Evolutionary conservation across 92 coral and sea anemone species (phyloP), one percentile per base, ranked within the genome.

Genomic region (Zoanthus solanderi): DNA sequence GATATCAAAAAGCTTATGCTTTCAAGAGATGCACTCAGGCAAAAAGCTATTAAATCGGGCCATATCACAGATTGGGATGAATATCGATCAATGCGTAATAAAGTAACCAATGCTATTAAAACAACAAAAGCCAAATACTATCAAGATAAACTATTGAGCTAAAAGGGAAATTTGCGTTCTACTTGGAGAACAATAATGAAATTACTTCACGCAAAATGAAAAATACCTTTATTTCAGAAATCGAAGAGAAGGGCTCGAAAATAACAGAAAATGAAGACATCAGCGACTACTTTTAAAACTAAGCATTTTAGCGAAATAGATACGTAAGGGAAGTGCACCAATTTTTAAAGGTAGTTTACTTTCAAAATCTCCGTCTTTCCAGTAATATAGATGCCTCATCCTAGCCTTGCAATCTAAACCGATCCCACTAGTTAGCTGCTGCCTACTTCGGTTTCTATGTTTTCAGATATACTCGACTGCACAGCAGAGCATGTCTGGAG

Each of bases 11-110:
- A 9, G 57, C 75, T 34, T 3, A 23, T 34, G 72, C 18, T 34
- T 52, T 58, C 63, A 52, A 66, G 86, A 7, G 86, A 81, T 23
- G 47, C 74, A 46, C 63, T 81, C 63, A 63, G 65, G 74, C 50
- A 12, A 63, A 23, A 13, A 7, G 78, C 13, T 67, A 44, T 67
- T 31, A 83, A 83, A 23, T 46, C 31, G 2, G 17, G 71, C 0
- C 34, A 73, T 5, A 2, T 7, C 16, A 52, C 45, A 29, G 79
- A 75, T 34, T 75, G 79, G 79, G n/a, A 6, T 13, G 30, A 75
- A 10, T 45, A 15, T 30, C 18, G 50, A 53, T 44, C 47, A 75
- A 30, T 53, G 28, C 47, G 5, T 15, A 75, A 48, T 13, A 16
- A 18, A 18, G 28, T 53, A 18, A 82, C 37, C 75, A 82, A 82